Conservation (phyloP, 2,888 invertebrate species). For the Tanytarsus gracilentus region DNA sequence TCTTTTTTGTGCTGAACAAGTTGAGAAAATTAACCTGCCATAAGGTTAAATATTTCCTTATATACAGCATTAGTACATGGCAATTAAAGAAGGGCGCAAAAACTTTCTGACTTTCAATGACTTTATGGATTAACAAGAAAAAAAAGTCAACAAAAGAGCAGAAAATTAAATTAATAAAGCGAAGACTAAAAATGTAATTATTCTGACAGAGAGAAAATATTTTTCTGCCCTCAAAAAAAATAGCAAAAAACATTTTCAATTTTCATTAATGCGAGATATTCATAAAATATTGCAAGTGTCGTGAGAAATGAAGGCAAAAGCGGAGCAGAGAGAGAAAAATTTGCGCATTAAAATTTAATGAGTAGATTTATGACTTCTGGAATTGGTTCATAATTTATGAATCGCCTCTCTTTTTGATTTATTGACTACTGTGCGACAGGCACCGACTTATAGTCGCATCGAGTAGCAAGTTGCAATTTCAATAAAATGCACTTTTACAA, state of each 20-base stretch:
- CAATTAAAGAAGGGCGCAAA: conserved; percentile 17
- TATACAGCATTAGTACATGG: conserved; percentile 17
- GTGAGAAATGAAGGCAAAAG: no score
- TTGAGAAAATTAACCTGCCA: conserved; percentile 13
- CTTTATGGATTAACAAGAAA: not conserved
- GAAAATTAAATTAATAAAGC: no score
- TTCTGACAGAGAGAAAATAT: no score
- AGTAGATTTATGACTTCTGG: conserved; percentile 19
- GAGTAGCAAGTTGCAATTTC: not conserved
- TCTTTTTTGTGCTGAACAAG: not conserved
- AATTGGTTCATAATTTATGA: conserved; percentile 12
- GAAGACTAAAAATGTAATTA: no score
- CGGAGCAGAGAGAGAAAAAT: not conserved
- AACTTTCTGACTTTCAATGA: conserved; percentile 6
- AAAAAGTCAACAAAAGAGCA: conserved; percentile 18
- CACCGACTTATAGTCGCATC: no score
- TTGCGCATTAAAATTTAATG: conserved; percentile 16
- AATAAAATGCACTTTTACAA: no score
- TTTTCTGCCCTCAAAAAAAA: no score
- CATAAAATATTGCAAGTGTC: no score
- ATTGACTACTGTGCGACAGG: conserved; percentile 4
- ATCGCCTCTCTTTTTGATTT: conserved; percentile 13
- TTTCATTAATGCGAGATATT: no score
- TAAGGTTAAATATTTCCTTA: conserved; percentile 20
- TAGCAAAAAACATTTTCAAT: no score